A percentile compares a stretch with the other conserved stretches of the same genome.
Evolutionary conservation across 2,888 invertebrate genomes (phyloP).

Genomic region (Amphipyra berbera): DNA sequence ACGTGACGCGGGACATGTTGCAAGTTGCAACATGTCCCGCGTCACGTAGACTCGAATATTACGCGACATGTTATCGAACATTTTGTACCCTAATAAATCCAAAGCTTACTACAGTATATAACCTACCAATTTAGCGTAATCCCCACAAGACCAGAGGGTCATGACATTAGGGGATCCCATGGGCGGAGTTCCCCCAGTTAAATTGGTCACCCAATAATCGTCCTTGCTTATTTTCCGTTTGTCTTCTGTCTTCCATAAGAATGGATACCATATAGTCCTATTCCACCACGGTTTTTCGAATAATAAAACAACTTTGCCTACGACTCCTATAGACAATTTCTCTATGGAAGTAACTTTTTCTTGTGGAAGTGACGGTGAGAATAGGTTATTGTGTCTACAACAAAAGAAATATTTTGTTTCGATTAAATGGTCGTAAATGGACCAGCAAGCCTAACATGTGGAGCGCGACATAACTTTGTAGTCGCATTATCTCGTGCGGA

Average conservation of each 20-base stretch:
- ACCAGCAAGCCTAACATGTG: too few relatives aligned
- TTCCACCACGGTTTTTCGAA: slow-evolving; percentile 92
- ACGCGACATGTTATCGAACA: too few relatives aligned
- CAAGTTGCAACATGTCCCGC: too few relatives aligned
- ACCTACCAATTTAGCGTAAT: slow-evolving; percentile 39
- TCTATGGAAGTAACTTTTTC: slow-evolving; percentile 89
- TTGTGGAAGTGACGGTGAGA: slow-evolving; percentile 89
- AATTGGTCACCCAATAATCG: slow-evolving; percentile 65
- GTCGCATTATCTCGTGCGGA: too few relatives aligned
- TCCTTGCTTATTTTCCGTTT: slow-evolving; percentile 46
- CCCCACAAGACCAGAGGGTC: slow-evolving; percentile 65
- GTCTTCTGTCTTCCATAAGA: slow-evolving; percentile 69
- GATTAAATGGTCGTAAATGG: too few relatives aligned
- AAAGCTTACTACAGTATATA: too few relatives aligned
- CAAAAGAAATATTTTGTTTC: not conserved
- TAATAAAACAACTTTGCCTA: slow-evolving; percentile 92
- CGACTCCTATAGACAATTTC: slow-evolving; percentile 91
- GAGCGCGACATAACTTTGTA: too few relatives aligned
- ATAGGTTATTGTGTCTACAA: slow-evolving; percentile 82
- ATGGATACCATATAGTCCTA: slow-evolving; percentile 53
- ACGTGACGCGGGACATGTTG: too few relatives aligned
- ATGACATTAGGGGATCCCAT: slow-evolving; percentile 61
- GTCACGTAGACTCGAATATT: too few relatives aligned
- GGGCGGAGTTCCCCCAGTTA: slow-evolving; percentile 60
- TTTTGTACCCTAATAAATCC: too few relatives aligned